A percentile compares a stretch with the other conserved stretches of the same genome.
Evolutionary conservation across 2,797 vertebrate genomes (phyloP).

Genomic region (Hippopotamyrus pictus): DNA sequence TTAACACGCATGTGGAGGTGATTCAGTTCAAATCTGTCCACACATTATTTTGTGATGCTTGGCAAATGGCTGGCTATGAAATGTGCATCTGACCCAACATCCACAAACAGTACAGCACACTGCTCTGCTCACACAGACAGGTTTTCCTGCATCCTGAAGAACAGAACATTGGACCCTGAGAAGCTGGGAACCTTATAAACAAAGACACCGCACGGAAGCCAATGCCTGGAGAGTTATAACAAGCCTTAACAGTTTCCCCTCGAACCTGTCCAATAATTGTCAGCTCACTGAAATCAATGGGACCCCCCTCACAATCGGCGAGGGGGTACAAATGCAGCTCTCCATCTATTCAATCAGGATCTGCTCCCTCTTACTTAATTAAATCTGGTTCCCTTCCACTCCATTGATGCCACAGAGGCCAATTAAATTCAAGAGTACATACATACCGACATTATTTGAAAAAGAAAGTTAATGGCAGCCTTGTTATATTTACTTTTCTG

Average conservation of each 20-base stretch:
- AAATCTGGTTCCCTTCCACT: constrained; percentile 18
- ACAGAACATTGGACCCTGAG: background rate
- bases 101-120: background rate
- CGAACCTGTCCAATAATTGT: background rate
- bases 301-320: background rate
- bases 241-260: background rate
- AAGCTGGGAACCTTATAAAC: background rate
- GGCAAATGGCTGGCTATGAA: background rate
- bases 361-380: constrained; percentile 17
- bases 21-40: background rate
- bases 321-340: background rate
- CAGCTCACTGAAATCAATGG: constrained; percentile 17
- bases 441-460: background rate
- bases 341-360: constrained; percentile 5
- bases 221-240: background rate
- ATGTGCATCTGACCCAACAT: background rate
- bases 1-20: background rate
- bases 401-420: constrained; percentile 12
- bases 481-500: constrained; percentile 1
- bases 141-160: background rate
- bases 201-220: background rate
- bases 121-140: background rate
- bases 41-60: background rate
- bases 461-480: background rate
- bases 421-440: constrained; percentile 19